Conservation (phyloP, 2,888 invertebrate genomes). For the Pristionchus arcanus region DNA sequence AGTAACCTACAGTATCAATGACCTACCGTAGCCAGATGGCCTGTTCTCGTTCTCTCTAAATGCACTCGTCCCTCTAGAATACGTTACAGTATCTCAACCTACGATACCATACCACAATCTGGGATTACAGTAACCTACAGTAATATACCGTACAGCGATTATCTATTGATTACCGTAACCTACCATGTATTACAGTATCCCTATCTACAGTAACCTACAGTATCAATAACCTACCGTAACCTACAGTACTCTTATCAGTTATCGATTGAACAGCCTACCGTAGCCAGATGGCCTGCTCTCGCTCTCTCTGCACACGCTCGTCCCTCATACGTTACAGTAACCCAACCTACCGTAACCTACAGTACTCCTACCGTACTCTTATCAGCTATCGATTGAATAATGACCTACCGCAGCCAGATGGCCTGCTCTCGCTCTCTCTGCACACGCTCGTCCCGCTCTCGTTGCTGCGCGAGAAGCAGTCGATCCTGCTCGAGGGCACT, state of each 20-base stretch:
- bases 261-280: too few species aligned
- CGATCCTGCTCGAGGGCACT: constrained; percentile 49
- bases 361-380: constrained; percentile 3
- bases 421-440: constrained; percentile 40
- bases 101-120: too few species aligned
- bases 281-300: constrained; percentile 13
- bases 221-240: background rate
- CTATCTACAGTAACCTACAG: too few species aligned
- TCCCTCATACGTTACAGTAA: too few species aligned
- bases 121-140: too few species aligned
- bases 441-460: constrained; percentile 33
- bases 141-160: background rate
- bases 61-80: constrained; percentile 1
- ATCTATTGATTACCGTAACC: background rate
- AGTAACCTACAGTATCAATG: too few species aligned
- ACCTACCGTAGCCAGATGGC: background rate
- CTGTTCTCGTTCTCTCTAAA: background rate
- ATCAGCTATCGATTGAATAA: too few species aligned
- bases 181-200: too few species aligned
- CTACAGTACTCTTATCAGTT: constrained; percentile 27
- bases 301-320: constrained; percentile 6
- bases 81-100: background rate
- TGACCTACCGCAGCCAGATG: constrained; percentile 26
- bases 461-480: constrained; percentile 54
- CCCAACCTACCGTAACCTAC: too few species aligned